Evolutionary conservation across 2,797 vertebrate genomes (phyloP), one percentile per base, ranked within the genome.

Genomic region (Trachops cirrhosus): DNA sequence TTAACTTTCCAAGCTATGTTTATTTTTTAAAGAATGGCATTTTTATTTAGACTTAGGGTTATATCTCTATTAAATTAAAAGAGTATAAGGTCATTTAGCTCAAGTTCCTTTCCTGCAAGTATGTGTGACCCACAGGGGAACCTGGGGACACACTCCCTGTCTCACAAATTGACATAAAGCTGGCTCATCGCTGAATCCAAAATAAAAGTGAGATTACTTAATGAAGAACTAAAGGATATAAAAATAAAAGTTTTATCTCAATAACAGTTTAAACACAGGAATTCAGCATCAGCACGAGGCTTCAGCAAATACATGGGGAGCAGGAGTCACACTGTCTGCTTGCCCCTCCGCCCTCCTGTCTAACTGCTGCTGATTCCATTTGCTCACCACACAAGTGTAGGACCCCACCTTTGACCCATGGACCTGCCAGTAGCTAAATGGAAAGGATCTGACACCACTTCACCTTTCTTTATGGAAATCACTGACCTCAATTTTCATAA

Each of bases 401-500:
- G 34, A 79, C 74, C 44, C 62, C 73, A 46, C 46, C n/a, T 24
- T 4, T 79, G 88, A 79, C 54, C 87, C 50, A 3, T 1, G 15
- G 54, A 85, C 82, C 78, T 6, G 9, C 48, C 52, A 32, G 29
- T 1, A 41, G 46, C 93, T 83, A 84, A 94, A 62, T 70, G 73
- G 39, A 94, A 90, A 85, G 11, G 67, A 29, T 52, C 62, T 73
- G 29, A 92, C 12, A 86, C 24, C 54, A 92, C 46, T 93, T 93
- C 68, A 87, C 62, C 44, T 87, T 83, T 64, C 22, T 89, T 44
- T 37, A 57, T 16, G 50, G 29, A 93, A 64, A 93, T 74, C 64
- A 48, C 0, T 57, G 89, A 91, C 77, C 90, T 70, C 67, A 67
- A 67, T 96, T 91, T 96, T 88, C 92, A 90, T 90, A 88, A 96